Evolutionary conservation across 2,797 vertebrate species (phyloP), one percentile per base, ranked within the genome.

Genomic region (Babyrousa celebensis): DNA sequence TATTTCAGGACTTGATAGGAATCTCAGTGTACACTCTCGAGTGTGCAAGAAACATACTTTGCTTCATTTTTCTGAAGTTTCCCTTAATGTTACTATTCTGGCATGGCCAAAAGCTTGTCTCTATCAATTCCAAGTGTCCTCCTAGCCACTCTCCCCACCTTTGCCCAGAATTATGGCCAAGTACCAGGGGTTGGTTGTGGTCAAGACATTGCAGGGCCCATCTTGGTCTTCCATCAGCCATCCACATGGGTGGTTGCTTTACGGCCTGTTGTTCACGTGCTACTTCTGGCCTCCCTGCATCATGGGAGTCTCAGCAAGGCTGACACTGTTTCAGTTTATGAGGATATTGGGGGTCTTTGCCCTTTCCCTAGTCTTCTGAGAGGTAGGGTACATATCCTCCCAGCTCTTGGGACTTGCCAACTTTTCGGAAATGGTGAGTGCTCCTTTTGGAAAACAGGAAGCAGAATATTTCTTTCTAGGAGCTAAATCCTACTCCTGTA

Each of bases 41-140:
- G 12, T 70, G 56, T 79, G 21, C 12, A 68, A 94, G n/a, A 74
- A 91, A 60, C 27, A 70, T 27, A 8, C 25, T 52, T 68, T 84
- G 65, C 85, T 48, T 43, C 60, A 32, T 83, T 90, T 96, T 96
- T 78, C 54, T 88, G 52, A 95, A 96, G 79, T 87, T 92, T 23
- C 78, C 23, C 20, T 78, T 93, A 84, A 70, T 96, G 68, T 27
- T 67, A 80, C 77, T 90, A 27, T 7, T 65, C 17, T 82, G 36
- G 15, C 6, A 16, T 52, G 36, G 60, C 40, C 62, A 40, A 91
- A 91, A 68, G 27, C 58, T 83, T 77, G 4, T 32, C 29, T 67
- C 48, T 43, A n/a, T 78, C 12, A 27, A 10, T 87, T 95, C 20
- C 2, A 60, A 74, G 43, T 9, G 10, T 36, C 29, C 62, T 36